These are phyloP conservation scores for Larimichthys crocea DNA, from an alignment of 2,113 vertebrate genomes.

Conservation along the genomic window DNA sequence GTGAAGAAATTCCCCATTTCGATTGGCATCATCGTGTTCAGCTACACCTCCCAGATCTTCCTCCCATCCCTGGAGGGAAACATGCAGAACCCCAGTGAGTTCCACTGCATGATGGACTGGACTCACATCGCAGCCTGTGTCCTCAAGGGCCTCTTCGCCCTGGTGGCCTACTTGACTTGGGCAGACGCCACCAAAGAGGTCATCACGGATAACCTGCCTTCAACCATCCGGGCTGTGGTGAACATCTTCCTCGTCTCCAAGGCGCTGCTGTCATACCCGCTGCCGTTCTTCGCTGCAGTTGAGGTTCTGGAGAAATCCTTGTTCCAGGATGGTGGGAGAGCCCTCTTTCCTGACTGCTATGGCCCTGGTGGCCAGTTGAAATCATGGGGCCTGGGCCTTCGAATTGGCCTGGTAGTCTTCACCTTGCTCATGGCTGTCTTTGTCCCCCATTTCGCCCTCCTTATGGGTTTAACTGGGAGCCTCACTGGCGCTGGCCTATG, in stretches of 20 bases:
- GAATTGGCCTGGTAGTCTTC: constrained; percentile 92
- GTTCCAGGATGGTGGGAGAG: constrained; percentile 92
- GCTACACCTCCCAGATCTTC: constrained; percentile 99
- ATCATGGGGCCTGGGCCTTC: constrained; percentile 93
- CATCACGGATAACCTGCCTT: constrained; percentile 97
- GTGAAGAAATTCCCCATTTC: constrained; percentile 99
- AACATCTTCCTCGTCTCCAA: constrained; percentile 97
- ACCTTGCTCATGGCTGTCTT: constrained; percentile 98
- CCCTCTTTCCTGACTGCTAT: constrained; percentile 93
- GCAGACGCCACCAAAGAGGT: constrained; percentile 97
- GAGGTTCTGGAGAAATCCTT: constrained; percentile 95
- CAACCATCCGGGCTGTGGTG: constrained; percentile 94
- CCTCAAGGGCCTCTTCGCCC: constrained; percentile 95
- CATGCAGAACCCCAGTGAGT: constrained; percentile 96
- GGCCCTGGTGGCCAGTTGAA: constrained; percentile 90
- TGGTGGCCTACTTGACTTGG: constrained; percentile 98
- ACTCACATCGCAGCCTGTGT: constrained; percentile 96
- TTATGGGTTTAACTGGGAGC: constrained; percentile 98
- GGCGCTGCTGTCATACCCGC: constrained; percentile 93
- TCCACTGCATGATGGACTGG: constrained; percentile 99
- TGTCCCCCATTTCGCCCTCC: constrained; percentile 95
- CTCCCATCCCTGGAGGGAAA: constrained; percentile 97
- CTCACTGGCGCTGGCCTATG: constrained; percentile 96
- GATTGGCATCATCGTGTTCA: constrained; percentile 98
- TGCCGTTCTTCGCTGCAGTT: constrained; percentile 97